Evolutionary conservation across 2,888 invertebrate genomes (phyloP).

Genomic region (Diploptera punctata): DNA sequence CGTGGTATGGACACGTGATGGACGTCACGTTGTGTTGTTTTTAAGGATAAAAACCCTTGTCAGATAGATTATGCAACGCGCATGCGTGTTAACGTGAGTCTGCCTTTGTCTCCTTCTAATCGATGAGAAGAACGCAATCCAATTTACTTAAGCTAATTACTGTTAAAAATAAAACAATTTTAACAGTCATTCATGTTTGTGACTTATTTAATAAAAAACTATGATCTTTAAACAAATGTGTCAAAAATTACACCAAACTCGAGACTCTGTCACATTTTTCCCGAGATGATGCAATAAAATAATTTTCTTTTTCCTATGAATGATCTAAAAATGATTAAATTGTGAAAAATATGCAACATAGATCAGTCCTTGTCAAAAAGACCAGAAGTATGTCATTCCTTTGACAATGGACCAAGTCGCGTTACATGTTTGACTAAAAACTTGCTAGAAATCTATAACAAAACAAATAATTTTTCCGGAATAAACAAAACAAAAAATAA

Average conservation of each 20-base stretch:
- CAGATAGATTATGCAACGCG: slow-evolving; percentile 8
- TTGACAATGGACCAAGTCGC: background rate
- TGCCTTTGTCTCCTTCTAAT: background rate
- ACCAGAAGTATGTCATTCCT: slow-evolving; percentile 21
- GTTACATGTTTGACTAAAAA: no score
- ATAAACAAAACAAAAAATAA: background rate
- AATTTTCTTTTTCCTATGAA: no score
- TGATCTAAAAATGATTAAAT: no score
- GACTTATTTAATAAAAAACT: no score
- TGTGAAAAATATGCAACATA: background rate
- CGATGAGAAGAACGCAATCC: no score
- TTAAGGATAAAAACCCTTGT: slow-evolving; percentile 9
- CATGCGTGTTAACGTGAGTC: background rate
- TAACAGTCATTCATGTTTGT: no score
- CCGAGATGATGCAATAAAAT: slow-evolving; percentile 26
- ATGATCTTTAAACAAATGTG: no score
- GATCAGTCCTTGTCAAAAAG: background rate
- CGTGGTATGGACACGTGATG: slow-evolving; percentile 28
- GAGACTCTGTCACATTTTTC: slow-evolving; percentile 26
- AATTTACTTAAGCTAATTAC: no score
- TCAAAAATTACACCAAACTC: no score
- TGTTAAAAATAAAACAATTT: no score
- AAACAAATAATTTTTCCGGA: no score
- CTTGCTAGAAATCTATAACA: no score
- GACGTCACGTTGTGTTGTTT: slow-evolving; percentile 25